Conservation (phyloP, 2,888 invertebrate genomes). For the Tubulanus polymorphus region DNA sequence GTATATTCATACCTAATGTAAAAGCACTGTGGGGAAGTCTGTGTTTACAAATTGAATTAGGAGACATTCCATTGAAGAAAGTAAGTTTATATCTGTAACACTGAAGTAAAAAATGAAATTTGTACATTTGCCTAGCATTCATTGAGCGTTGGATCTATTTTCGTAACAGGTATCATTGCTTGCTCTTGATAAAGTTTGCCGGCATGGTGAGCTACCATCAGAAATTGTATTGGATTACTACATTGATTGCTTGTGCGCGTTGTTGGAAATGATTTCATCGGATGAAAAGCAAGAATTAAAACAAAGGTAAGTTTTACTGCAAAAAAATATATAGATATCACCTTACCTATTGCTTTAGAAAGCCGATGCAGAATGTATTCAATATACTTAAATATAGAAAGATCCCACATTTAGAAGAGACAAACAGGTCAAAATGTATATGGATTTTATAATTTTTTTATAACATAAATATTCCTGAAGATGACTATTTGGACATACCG, state of each 20-base stretch:
- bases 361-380: no score
- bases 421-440: no score
- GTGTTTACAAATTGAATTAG: constrained; percentile 32
- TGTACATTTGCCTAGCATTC: neutral
- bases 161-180: constrained; percentile 25
- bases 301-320: no score
- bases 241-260: constrained; percentile 24
- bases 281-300: constrained; percentile 15
- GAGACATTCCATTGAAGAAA: constrained; percentile 31
- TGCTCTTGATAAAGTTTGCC: constrained; percentile 16
- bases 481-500: no score
- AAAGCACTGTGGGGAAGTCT: constrained; percentile 25
- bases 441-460: no score
- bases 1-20: no score
- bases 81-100: constrained; percentile 22
- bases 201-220: constrained; percentile 17
- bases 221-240: constrained; percentile 26
- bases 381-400: no score
- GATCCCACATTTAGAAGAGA: no score
- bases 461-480: no score
- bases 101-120: neutral
- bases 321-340: no score
- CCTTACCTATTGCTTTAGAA: no score
- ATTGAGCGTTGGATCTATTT: neutral
- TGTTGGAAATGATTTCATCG: constrained; percentile 31